phyloP scores from a whole-genome alignment of 2,888 invertebrate species.

The Anodontia alba region DNA sequence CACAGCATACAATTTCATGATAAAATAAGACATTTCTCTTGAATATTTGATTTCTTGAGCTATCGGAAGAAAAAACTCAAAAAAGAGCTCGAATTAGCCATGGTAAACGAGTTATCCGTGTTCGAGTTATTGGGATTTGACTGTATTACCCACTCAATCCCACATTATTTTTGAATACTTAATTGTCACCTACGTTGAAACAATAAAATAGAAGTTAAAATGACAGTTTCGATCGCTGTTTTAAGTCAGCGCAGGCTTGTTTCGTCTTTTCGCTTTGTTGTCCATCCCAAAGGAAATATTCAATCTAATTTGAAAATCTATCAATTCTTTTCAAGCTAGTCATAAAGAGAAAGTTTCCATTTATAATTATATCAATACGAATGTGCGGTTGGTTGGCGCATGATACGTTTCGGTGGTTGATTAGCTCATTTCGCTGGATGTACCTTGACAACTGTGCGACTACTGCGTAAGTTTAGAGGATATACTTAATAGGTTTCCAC shows the following conservation, averaged over 20 bases:
- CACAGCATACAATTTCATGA: too few species aligned
- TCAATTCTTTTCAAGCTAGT: slow-evolving; percentile 6
- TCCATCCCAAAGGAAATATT: slow-evolving; percentile 14
- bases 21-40: too few species aligned
- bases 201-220: slow-evolving; percentile 24
- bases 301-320: slow-evolving; percentile 9
- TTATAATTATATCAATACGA: slow-evolving; percentile 1
- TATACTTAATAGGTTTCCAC: too few species aligned
- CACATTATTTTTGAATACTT: too few species aligned
- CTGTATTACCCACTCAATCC: too few species aligned
- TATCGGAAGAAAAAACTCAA: too few species aligned
- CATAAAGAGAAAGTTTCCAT: background rate
- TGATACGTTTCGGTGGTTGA: slow-evolving; percentile 1
- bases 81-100: too few species aligned
- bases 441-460: too few species aligned
- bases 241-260: background rate
- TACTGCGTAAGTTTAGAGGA: too few species aligned
- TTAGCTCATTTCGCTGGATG: background rate
- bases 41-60: too few species aligned
- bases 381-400: slow-evolving; percentile 8
- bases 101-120: too few species aligned
- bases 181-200: slow-evolving; percentile 13
- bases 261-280: slow-evolving; percentile 21
- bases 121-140: too few species aligned
- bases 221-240: background rate